Evolutionary conservation across 2,888 invertebrate genomes (phyloP), one percentile per base, ranked within the genome.

Genomic region (Encarsia formosa): DNA sequence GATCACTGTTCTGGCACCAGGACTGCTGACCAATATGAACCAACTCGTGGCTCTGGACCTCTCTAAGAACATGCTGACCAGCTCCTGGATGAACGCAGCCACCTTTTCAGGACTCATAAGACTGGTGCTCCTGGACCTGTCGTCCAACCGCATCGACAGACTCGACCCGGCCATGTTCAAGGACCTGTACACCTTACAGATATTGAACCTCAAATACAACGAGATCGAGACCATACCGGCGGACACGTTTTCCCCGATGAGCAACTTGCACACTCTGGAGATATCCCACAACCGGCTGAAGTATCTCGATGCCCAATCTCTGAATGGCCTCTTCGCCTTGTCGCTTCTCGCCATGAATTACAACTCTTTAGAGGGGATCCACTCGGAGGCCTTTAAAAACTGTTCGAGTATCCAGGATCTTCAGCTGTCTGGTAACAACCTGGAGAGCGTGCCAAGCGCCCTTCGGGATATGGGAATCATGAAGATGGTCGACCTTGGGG

Each of bases 381-480:
- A 93, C 74, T 85, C 87, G 39, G 89, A 91, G 69, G 91, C 92
- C 53, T 92, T 94, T 70, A 81, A 87, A 66, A 94, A 94, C 77
- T 92, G 92, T 70, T 91, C 91, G 61, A 88, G 89, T 57, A 79
- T 94, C 67, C 88, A 91, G 76, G 93, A 93, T 76, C 80, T 95
- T 63, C 91, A 92, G 78, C 79, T 94, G 68, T 91, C 91, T 76
- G 89, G 88, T 55, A 94, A 94, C 77, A 83, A 85, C 67, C 78
- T 94, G 65, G 85, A 85, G 69, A 80, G 82, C 63, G 84, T 92
- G 64, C 93, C 93, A 38, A 74, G 84, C 65, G 92, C 92, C 20
- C 75, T 94, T 55, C 83, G 86, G 70, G 88, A 91, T 76, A 88
- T 93, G 87, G 83, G 88, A 60, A 79, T 91, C 66, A 77, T 96